These are phyloP conservation scores for Porites australiensis DNA, from an alignment of 64 coral and sea anemone species.

Conservation along the genomic window DNA sequence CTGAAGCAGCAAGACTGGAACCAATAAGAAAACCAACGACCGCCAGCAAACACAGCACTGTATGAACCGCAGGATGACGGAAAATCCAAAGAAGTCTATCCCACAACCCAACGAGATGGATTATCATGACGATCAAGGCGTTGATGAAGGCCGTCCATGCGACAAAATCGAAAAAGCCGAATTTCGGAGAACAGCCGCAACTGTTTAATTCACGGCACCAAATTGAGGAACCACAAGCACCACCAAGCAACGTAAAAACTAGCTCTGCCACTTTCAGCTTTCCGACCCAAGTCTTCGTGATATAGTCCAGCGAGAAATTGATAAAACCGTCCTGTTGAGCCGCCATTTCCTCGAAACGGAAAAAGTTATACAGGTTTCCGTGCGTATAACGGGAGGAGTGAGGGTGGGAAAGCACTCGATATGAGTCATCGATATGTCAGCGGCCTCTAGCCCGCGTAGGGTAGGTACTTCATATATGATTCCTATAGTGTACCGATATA, in stretches of 20 bases:
- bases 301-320: conserved; percentile 65
- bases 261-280: conserved; percentile 68
- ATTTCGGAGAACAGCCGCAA: neutral
- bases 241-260: conserved; percentile 73
- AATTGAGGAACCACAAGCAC: conserved; percentile 38
- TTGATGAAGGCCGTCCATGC: conserved; percentile 90
- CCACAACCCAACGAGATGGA: conserved; percentile 85
- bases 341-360: neutral
- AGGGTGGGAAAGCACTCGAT: no score
- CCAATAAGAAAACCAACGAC: conserved; percentile 81
- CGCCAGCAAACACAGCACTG: conserved; percentile 55
- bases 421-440: no score
- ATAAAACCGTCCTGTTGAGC: conserved; percentile 18
- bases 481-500: no score
- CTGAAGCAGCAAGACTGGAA: conserved; percentile 42
- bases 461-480: no score
- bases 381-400: no score
- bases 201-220: fast-evolving
- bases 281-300: conserved; percentile 58
- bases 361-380: no score
- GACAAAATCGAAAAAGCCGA: conserved; percentile 82
- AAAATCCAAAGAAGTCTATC: conserved; percentile 84
- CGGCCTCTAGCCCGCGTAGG: no score
- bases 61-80: conserved; percentile 68
- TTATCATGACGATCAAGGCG: conserved; percentile 79